These are phyloP conservation scores for Bubo blakistoni DNA, from an alignment of 2,113 vertebrate species.

Conservation along the genomic window DNA sequence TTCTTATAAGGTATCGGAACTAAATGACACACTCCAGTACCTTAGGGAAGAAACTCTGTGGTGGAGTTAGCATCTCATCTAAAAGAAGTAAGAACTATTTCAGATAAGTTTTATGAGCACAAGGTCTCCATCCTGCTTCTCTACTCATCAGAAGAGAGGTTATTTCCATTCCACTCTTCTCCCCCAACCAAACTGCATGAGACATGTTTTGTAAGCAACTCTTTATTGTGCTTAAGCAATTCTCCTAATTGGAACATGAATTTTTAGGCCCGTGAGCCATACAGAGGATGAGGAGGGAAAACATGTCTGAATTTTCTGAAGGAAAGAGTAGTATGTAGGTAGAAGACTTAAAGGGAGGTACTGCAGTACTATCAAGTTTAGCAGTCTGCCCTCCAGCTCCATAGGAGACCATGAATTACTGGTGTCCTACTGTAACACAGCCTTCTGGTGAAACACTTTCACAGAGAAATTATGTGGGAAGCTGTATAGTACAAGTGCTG, in stretches of 20 bases:
- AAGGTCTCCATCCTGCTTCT: background rate
- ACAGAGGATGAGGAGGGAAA: slow-evolving; percentile 40
- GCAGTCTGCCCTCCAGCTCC: background rate
- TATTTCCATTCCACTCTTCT: background rate
- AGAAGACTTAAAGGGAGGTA: background rate
- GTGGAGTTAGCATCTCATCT: background rate
- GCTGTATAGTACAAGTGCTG: background rate
- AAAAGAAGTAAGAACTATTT: background rate
- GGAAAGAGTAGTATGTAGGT: background rate
- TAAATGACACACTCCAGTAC: background rate
- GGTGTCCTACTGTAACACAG: background rate
- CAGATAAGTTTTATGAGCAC: background rate
- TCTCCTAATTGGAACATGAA: slow-evolving; percentile 31
- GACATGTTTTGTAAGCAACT: slow-evolving; percentile 21
- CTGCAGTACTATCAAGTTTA: background rate
- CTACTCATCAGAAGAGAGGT: background rate
- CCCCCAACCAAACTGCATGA: background rate
- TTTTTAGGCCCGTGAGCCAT: slow-evolving; percentile 44
- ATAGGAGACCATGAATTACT: background rate
- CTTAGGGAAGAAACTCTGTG: background rate
- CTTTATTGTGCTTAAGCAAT: slow-evolving; percentile 20
- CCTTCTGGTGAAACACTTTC: background rate
- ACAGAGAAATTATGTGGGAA: background rate
- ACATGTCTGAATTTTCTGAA: slow-evolving; percentile 33
- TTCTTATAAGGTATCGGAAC: background rate